A percentile compares a stretch with the other conserved stretches of the same genome.
Evolutionary conservation across 2,113 vertebrate genomes (phyloP).

Genomic region (Pithys albifrons): DNA sequence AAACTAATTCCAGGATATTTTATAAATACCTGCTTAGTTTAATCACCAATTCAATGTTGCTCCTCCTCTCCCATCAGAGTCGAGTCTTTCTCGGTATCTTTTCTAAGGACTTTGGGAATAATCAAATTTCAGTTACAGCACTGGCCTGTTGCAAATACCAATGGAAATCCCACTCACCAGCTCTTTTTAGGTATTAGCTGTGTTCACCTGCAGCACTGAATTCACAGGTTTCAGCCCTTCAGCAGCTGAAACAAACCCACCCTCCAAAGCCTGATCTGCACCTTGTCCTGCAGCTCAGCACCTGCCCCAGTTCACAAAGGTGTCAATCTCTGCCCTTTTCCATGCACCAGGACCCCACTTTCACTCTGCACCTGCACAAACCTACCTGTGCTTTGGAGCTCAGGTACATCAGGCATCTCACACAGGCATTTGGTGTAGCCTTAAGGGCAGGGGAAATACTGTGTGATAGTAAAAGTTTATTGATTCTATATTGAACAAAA

Average conservation of each 20-base stretch:
- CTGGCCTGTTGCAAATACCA: not conserved
- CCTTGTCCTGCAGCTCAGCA: not conserved
- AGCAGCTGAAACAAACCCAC: not conserved
- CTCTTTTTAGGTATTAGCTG: not conserved
- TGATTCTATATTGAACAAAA: not conserved
- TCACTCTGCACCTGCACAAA: not conserved
- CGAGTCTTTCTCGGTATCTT: fast-evolving
- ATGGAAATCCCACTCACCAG: not conserved
- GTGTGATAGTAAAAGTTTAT: not conserved
- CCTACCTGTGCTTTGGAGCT: not conserved
- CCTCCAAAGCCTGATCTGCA: not conserved
- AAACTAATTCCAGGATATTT: not conserved
- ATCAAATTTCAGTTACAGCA: not conserved
- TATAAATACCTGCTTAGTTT: not conserved
- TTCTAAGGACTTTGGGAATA: not conserved
- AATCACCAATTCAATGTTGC: not conserved
- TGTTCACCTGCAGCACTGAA: not conserved
- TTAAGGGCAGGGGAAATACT: not conserved
- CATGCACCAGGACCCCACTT: not conserved
- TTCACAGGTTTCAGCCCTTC: not conserved
- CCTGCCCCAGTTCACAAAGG: not conserved
- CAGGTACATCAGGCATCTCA: not conserved
- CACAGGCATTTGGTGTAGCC: not conserved
- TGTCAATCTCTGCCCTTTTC: not conserved
- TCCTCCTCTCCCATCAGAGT: not conserved